Conservation (phyloP, 2,888 invertebrate genomes). For the Sesamia inferens region DNA sequence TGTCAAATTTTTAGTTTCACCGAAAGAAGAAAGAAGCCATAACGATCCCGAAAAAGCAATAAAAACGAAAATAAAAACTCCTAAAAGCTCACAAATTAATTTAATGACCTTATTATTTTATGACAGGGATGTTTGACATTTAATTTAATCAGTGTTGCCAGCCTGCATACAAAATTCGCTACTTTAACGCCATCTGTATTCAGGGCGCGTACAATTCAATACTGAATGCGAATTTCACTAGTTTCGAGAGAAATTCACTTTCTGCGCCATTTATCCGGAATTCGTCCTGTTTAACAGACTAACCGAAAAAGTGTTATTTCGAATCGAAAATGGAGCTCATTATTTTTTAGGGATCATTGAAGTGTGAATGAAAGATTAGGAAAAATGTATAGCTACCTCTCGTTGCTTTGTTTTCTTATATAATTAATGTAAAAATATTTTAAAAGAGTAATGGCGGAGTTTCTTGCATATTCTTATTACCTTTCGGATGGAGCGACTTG, state of each 20-base stretch:
- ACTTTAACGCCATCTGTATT: constrained; percentile 71
- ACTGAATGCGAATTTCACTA: constrained; percentile 80
- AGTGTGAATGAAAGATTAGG: constrained; percentile 20
- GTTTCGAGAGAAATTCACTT: constrained; percentile 83
- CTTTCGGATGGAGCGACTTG: neutral
- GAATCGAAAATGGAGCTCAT: constrained; percentile 34
- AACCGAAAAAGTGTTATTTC: constrained; percentile 31
- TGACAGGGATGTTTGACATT: constrained; percentile 61
- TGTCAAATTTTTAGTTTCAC: constrained; percentile 7
- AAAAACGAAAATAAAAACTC: constrained; percentile 42
- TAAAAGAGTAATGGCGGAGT: neutral
- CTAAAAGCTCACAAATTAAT: constrained; percentile 51
- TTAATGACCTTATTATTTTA: constrained; percentile 56
- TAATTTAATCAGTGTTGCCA: constrained; percentile 61
- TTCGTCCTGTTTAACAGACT: constrained; percentile 58
- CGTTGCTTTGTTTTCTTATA: neutral
- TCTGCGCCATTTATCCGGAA: constrained; percentile 76
- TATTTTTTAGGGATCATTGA: constrained; percentile 33
- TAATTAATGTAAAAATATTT: neutral
- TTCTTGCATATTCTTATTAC: neutral
- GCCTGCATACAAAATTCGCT: constrained; percentile 66
- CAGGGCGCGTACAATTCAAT: constrained; percentile 67
- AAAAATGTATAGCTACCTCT: neutral
- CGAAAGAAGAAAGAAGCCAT: constrained; percentile 11
- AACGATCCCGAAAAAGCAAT: constrained; percentile 35